Percentiles rank a stretch among this genome's conserved stretches.
phyloP scores from a whole-genome alignment of 2,113 vertebrate genomes.

The Calcarius ornatus region DNA sequence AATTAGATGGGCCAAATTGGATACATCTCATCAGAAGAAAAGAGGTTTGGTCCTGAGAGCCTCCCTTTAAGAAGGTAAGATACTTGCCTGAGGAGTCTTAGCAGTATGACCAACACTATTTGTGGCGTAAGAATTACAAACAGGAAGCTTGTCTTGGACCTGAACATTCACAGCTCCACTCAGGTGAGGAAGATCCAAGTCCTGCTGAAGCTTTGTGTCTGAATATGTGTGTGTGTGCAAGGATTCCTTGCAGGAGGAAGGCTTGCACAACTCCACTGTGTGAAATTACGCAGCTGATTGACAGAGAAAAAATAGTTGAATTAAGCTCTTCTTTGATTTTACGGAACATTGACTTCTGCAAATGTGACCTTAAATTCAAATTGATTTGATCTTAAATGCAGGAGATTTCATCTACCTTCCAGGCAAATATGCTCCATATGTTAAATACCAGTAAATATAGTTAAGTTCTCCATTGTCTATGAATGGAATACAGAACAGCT shows the following conservation, averaged over 20 bases:
- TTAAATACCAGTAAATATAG: constrained; percentile 66
- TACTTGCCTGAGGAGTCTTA: background rate
- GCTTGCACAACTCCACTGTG: rapidly evolving
- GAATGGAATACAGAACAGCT: constrained; percentile 48
- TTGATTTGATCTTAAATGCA: constrained; percentile 64
- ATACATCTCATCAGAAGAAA: background rate
- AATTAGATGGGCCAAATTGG: constrained; percentile 1
- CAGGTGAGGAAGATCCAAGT: background rate
- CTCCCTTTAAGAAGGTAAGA: background rate
- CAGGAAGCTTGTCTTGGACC: background rate
- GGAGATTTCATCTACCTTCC: constrained; percentile 58
- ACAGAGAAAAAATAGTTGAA: constrained; percentile 1
- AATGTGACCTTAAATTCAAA: constrained; percentile 68
- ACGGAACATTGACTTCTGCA: constrained; percentile 43
- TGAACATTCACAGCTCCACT: background rate
- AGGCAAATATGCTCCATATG: constrained; percentile 63
- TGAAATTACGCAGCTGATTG: too few relatives aligned
- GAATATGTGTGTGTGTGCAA: background rate
- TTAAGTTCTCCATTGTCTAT: constrained; percentile 49
- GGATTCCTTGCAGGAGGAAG: background rate
- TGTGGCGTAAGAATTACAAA: background rate
- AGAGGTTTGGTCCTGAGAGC: background rate
- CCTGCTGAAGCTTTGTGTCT: rapidly evolving
- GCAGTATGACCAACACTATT: background rate
- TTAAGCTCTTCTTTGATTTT: constrained; percentile 61